phyloP scores from a whole-genome alignment of 1,140 invertebrate species.

The Leptinotarsa undecemlineata region DNA sequence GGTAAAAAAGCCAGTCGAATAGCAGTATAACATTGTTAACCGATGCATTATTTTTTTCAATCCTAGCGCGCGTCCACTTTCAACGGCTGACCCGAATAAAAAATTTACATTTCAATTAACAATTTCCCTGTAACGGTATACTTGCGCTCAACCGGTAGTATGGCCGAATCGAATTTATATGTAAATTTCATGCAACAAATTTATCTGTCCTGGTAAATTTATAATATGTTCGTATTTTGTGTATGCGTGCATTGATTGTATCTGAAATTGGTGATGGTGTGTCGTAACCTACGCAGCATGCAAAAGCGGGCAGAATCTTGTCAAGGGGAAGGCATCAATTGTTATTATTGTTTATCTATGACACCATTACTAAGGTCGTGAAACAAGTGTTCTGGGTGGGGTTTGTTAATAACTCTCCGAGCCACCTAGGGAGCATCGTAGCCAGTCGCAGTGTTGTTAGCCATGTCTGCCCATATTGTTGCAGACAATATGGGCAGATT shows the following conservation, averaged over 20 bases:
- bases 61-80: neutral
- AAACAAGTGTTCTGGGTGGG: too few species aligned
- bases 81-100: neutral
- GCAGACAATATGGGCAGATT: too few species aligned
- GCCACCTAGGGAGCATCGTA: too few species aligned
- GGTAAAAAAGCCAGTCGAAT: neutral
- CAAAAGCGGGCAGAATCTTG: neutral
- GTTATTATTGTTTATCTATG: too few species aligned
- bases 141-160: neutral
- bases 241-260: neutral
- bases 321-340: neutral
- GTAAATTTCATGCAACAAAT: neutral
- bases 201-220: neutral
- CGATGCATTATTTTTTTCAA: slow-evolving; percentile 8
- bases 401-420: too few species aligned
- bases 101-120: slow-evolving; percentile 8
- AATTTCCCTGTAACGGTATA: neutral
- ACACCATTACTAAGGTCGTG: too few species aligned
- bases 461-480: too few species aligned
- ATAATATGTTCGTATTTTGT: neutral
- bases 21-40: neutral
- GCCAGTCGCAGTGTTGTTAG: too few species aligned
- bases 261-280: neutral
- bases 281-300: neutral
- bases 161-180: neutral